Evolutionary conservation across 2,113 vertebrate genomes (phyloP), one percentile per base, ranked within the genome.

Genomic region (Pao palembangensis): DNA sequence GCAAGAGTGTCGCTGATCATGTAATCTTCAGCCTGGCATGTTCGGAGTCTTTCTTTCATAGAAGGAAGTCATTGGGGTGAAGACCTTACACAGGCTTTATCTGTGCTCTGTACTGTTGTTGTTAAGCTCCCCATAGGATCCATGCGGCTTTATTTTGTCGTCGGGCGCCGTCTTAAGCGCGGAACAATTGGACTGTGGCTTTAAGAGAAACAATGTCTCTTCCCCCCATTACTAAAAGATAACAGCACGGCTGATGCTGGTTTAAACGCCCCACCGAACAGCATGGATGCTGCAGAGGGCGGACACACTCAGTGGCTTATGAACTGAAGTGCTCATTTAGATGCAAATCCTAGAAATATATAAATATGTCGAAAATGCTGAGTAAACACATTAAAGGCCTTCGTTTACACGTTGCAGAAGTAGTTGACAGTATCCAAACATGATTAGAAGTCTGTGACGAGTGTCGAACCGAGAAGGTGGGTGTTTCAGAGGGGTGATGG

Each of bases 181-280:
- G 62, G 67, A 60, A 81, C 77, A 82, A 78, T 64, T 62, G 67
- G 51, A 53, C 61, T 21, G 54, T 51, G 75, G 73, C 80, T 73
- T 84, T 68, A 66, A 28, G 4, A 58, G 67, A 55, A 63, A 58
- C 67, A 55, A 52, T 58, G 66, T 68, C 73, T 62, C 61, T 69
- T 61, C 63, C 77, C 43, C 72, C 75, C 62, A 75, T 66, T 73
- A 47, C 69, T 73, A 78, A 61, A 72, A 7, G 69, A 73, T 73
- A 70, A 78, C 65, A 55, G n/a, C 17, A 20, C 8, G 41, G n/a
- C 38, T 44, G 46, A 57, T 50, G 50, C 66, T 43, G 47, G 64
- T 83, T 69, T 51, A 77, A 65, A 51, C 12, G 43, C 42, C 64
- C 55, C 28, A 25, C 34, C 55, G 2, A 18, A 73, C 18, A 51